Base-by-base conservation (phyloP, 2,888 invertebrate species). In the Deroplatys truncata region DNA sequence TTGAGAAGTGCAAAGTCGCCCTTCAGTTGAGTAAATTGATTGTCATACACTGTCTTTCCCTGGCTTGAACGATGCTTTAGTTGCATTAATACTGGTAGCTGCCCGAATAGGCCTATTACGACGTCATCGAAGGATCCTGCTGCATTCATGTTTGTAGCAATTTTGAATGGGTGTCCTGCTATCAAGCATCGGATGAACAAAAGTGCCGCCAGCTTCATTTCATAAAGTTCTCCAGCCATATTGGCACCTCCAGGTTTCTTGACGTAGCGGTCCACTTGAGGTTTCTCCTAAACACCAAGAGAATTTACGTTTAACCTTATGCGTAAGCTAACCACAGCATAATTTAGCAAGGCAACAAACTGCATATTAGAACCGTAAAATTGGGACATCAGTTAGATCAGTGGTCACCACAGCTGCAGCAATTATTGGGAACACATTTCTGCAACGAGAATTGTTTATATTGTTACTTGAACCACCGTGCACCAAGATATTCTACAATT, bases 171-270 rank as follows among this genome's bases (percentile, higher is more conserved):
- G 5, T 49, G 29, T 20, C 49, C 84, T n/a, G 84, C 31, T 83
- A 84, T 84, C 28, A 88, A 49, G 13, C 88, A 83, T 43, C 88
- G 88, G n/a, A 88, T 28, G 49, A 88, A 88, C 25, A 88, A 29
- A 28, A 88, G 88, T 2, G 88, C 49, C 20, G 88, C 88, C 88
- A 88, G 35, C 29, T 84, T 84, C 25, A 88, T 88, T 28, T 88
- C 88, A n/a, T 88, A 88, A 49, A 49, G 49, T 84, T 88, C 88
- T 28, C 88, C 88, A 72, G 82, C 82, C 87, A 87, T 87, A 82
- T 87, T 82, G 15, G 87, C 72, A 87, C 72, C 31, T 31, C 87
- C 87, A 28, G 72, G 82, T 29, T 29, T 82, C 82, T 87, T 87
- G 87, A 31, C 29, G 82, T 88, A 84, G 13, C 35, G n/a, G 49